Conservation (phyloP, 2,113 vertebrate species). For the Pungitius pungitius region DNA sequence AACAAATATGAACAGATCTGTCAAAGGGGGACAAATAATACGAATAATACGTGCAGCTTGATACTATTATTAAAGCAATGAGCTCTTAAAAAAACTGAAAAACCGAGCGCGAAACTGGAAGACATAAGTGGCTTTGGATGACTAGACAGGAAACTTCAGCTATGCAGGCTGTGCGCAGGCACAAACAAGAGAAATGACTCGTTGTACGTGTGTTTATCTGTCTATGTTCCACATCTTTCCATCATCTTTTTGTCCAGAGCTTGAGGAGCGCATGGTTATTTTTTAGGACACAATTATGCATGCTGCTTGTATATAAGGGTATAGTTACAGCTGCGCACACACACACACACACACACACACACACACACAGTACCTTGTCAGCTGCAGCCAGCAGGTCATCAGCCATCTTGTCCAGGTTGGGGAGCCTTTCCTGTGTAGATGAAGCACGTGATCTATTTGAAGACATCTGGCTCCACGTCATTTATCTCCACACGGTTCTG, state of each 20-base stretch:
- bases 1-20: not conserved
- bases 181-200: not conserved
- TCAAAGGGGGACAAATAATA: not conserved
- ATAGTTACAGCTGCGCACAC: conserved; percentile 46
- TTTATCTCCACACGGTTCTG: conserved; percentile 96
- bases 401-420: conserved; percentile 97
- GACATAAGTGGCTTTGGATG: not conserved
- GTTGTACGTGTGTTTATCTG: not conserved
- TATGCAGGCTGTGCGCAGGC: not conserved
- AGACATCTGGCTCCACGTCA: conserved; percentile 94
- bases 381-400: conserved; percentile 94
- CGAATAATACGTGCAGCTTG: not conserved
- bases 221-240: not conserved
- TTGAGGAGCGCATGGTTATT: conserved; percentile 20
- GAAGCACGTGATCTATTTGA: conserved; percentile 97
- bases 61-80: not conserved
- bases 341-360: conserved; percentile 5
- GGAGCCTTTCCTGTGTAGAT: conserved; percentile 94
- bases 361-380: conserved; percentile 85
- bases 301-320: conserved; percentile 5
- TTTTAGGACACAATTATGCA: conserved; percentile 41
- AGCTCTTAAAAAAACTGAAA: not conserved
- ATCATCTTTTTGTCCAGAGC: no score
- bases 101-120: not conserved
- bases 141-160: not conserved